These are phyloP conservation scores for Neodiprion fabricii DNA, from an alignment of 1,140 invertebrate species.

Conservation along the genomic window DNA sequence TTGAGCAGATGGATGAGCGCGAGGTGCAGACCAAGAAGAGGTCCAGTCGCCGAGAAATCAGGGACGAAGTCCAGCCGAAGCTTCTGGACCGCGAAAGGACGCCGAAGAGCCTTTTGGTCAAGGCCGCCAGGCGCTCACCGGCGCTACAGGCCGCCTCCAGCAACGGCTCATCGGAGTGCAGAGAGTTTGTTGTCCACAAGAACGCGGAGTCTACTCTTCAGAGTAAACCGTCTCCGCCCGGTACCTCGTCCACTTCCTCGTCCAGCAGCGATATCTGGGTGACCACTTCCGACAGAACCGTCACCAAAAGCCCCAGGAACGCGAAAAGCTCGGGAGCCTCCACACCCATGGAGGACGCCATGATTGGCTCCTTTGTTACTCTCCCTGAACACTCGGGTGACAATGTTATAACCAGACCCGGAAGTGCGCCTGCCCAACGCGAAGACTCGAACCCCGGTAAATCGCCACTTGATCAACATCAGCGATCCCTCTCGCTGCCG, in stretches of 20 bases:
- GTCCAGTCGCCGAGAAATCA: constrained; percentile 33
- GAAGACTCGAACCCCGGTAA: constrained; percentile 46
- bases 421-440: constrained; percentile 62
- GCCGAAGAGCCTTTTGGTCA: constrained; percentile 43
- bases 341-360: constrained; percentile 60
- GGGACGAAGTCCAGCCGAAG: constrained; percentile 2
- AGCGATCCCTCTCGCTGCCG: constrained; percentile 68
- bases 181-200: constrained; percentile 32
- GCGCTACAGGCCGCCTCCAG: constrained; percentile 45
- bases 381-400: constrained; percentile 49
- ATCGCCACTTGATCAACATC: constrained; percentile 57
- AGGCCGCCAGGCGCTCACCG: constrained; percentile 40
- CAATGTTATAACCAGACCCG: constrained; percentile 59
- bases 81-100: constrained; percentile 32
- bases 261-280: constrained; percentile 66
- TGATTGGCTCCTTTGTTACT: constrained; percentile 48
- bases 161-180: constrained; percentile 28
- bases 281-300: constrained; percentile 61
- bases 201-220: constrained; percentile 53
- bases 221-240: constrained; percentile 51
- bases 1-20: constrained; percentile 51
- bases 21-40: constrained; percentile 34
- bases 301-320: constrained; percentile 60
- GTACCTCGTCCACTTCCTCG: constrained; percentile 57
- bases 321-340: constrained; percentile 62